These are phyloP conservation scores for Phallusia fumigata DNA, from an alignment of 23 tunicate species.

Conservation along the genomic window DNA sequence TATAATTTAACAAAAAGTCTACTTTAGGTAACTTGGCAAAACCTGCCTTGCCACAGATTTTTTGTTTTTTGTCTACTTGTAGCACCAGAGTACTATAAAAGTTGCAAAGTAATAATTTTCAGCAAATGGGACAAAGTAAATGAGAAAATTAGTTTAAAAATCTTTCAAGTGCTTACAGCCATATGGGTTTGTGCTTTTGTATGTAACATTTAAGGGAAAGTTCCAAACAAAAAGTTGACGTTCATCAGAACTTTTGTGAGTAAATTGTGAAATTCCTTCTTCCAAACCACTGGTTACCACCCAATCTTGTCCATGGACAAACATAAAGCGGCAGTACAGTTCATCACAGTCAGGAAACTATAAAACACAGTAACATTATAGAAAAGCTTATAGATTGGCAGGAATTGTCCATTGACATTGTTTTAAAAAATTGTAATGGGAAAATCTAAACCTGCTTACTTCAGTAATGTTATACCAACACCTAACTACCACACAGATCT, in stretches of 20 bases:
- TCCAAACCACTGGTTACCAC: slow-evolving; percentile 90
- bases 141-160: too few relatives aligned
- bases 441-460: too few relatives aligned
- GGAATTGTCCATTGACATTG: background rate
- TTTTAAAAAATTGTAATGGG: too few relatives aligned
- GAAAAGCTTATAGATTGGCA: background rate
- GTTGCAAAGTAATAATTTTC: too few relatives aligned
- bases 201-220: slow-evolving; percentile 84
- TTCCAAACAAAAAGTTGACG: slow-evolving; percentile 93
- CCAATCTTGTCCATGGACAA: slow-evolving; percentile 94
- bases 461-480: too few relatives aligned
- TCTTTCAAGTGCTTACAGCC: slow-evolving; percentile 56
- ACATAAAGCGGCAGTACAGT: slow-evolving; percentile 81
- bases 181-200: slow-evolving; percentile 92
- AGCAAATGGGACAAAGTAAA: too few relatives aligned
- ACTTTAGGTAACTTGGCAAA: too few relatives aligned
- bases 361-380: background rate
- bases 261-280: slow-evolving; percentile 89
- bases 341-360: slow-evolving; percentile 95
- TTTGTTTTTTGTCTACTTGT: too few relatives aligned
- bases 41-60: too few relatives aligned
- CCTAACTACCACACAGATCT: too few relatives aligned
- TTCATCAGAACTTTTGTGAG: slow-evolving; percentile 80
- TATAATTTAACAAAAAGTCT: too few relatives aligned
- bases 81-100: too few relatives aligned